Base-by-base conservation (phyloP, 1,140 invertebrate species). In the Geopemphigus sp. region DNA sequence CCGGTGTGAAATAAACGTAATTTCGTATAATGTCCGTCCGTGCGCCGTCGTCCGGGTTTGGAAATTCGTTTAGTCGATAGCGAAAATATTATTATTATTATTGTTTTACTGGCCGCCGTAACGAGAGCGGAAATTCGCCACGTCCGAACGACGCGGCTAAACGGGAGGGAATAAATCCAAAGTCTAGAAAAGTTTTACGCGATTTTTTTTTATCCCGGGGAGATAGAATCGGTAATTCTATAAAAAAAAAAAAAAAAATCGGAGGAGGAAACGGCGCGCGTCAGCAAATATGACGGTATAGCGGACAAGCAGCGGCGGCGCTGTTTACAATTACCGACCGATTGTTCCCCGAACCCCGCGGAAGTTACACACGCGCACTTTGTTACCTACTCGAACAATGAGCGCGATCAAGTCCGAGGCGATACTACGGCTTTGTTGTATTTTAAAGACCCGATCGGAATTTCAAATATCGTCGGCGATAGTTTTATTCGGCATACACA, bases 381-480 rank as follows among this genome's bases (percentile, higher is more conserved):
- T n/a, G n/a, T n/a, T n/a, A 39, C 32, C 3, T 8, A 47, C n/a
- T 47, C 32, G 39, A 68, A 68, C n/a, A 68, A 68, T 24, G n/a
- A 24, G 19, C n/a, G 32, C 17, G 11, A 39, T 64, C n/a, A 64
- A n/a, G 12, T 4, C 32, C 32, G 32, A 39, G 3, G 32, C 32
- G 32, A 64, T 64, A 29, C 8, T 39, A 12, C 1, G 47, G 39
- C 12, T 47, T 68, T 68, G 39, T 68, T 68, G 39, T 68, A 24
- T 68, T 68, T 68, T 47, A 47, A 68, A 68, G 64, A 47, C n/a
- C 14, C 45, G 64, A 68, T 68, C 47, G 39, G 39, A 68, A 68
- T 68, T 68, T 68, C 24, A 68, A 68, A 68, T 68, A 47, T 17
- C n/a, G 15, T 32, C n/a, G n/a, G n/a, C n/a, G 32, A 8, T 68